Base-by-base conservation (phyloP, 1,140 invertebrate genomes). In the Megalonaias nervosa region DNA sequence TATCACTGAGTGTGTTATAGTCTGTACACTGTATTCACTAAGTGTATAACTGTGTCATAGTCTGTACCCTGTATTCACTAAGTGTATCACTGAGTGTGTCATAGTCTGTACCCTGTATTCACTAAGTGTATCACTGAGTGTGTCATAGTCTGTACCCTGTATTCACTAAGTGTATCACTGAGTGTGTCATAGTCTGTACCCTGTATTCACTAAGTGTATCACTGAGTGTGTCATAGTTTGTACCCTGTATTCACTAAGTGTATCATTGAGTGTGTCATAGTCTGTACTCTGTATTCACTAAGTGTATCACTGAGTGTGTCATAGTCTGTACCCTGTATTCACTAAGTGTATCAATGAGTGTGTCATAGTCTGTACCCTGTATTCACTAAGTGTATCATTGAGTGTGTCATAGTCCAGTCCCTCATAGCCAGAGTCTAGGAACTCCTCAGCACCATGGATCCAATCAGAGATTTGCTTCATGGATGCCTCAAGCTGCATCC, bases 401-500 rank as follows among this genome's bases (percentile, higher is more conserved):
- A 97, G 94, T 81, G 95, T 96, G 82, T 96, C 95, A 88, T 96
- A 97, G 87, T 98, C 95, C 23, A 88, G 66, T 60, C 96, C 96
- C 80, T 95, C 94, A 85, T 96, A 95, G 75, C 94, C 93, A 81
- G 94, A 94, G 79, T 95, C 93, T 13, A 98, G 87, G 31, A 95
- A 92, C 68, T 94, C 93, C 79, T 95, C 94, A 5, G 96, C 96
- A 84, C 97, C 95, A 78, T 94, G 93, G 0, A 97, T 93, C 97
- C 97, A 99, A 58, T 93, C 93, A 77, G 93, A 94, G 5, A 98
- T 82, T 60, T 93, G 91, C 94, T 95, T 85, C 82, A 84, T 90
- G 57, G 83, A 88, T 77, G 77, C 87, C 80, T 88, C 90, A 86
- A 85, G 95, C 93, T 38, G 95, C 94, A 11, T 95, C 89, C 76